Evolutionary conservation across 2,888 invertebrate species (phyloP), one percentile per base, ranked within the genome.

Genomic region (Athrips mouffetella): DNA sequence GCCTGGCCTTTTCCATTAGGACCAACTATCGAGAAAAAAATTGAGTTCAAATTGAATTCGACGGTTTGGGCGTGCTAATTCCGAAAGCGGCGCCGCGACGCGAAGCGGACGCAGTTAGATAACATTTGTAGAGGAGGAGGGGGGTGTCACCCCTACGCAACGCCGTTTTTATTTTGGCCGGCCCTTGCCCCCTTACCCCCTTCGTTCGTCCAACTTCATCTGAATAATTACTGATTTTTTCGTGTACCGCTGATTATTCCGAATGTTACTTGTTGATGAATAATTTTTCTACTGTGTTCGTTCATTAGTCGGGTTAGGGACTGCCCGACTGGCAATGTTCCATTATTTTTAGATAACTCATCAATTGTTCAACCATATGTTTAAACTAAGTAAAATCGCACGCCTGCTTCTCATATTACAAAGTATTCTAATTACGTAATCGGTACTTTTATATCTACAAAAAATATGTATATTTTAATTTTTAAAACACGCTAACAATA

Each of bases 211-310:
- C 87, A 84, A 88, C 88, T 87, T 88, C 87, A 88, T 88, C 88
- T 87, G 88, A 88, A 88, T 88, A 88, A 88, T 88, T 88, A 88
- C 87, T 86, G 87, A 86, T 88, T 86, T 88, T 80, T 88, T 86
- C 85, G 85, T 87, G 87, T 87, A 83, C 87, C 84, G 81, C 88
- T 88, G 87, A 88, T 88, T 86, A 88, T 87, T 83, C 86, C 80
- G 85, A 86, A 84, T 87, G 87, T 87, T 86, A 85, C 86, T 86
- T 84, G 87, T 82, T 81, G 83, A 84, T 83, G 86, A 85, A 86
- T 51, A 51, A 81, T 83, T 80, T 74, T 67, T 77, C 73, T 76
- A 76, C 77, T 76, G 73, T 73, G 77, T 83, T 81, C 83, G 77
- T 83, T 81, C 83, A 79, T 84, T 83, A 80, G 80, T 69, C 71